Base-by-base conservation (phyloP, 2,888 invertebrate genomes). In the Phengaris alcon region DNA sequence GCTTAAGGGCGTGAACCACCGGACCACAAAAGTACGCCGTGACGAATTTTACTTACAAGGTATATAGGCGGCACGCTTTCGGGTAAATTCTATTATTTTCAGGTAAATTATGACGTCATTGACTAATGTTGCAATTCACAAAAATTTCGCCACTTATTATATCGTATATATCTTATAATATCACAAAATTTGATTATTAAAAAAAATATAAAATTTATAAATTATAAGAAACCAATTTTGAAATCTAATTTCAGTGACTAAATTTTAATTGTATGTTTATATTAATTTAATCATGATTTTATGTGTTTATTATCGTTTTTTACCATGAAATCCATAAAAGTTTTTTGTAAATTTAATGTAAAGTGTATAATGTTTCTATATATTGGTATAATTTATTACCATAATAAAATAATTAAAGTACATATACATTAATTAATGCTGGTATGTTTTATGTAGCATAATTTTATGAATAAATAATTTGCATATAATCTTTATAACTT, bases 401-500 rank as follows among this genome's bases (percentile, higher is more conserved):
- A 44, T 44, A 44, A 35, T 35, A 64, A 64, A 64, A 44, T 13
- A 64, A 64, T 22, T 59, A 12, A 64, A 64, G 12, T 64, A 64
- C 64, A 13, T 12, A 64, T 22, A 44, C 44, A 64, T 44, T 64
- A 35, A 64, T 64, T 35, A 35, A 64, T 64, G 35, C 22, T 64
- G 12, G 35, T 64, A 22, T 59, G 59, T 64, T 64, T 64, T 12
- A 2, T 52, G 52, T 52, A 10, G 52, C 64, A 64, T 64, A 64
- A 44, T 44, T 64, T 64, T 35, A 64, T 64, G 35, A 44, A 64
- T 44, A 13, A 35, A 35, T 6, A 35, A 64, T 64, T 64, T 64
- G 64, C 64, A 64, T 64, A 64, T 64, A 64, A 64, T 64, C 64
- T 64, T 35, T 64, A 64, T 64, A 64, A 64, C 64, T 64, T 35